Base-by-base conservation (phyloP, 2,888 invertebrate species). In the Polydesmus complanatus region DNA sequence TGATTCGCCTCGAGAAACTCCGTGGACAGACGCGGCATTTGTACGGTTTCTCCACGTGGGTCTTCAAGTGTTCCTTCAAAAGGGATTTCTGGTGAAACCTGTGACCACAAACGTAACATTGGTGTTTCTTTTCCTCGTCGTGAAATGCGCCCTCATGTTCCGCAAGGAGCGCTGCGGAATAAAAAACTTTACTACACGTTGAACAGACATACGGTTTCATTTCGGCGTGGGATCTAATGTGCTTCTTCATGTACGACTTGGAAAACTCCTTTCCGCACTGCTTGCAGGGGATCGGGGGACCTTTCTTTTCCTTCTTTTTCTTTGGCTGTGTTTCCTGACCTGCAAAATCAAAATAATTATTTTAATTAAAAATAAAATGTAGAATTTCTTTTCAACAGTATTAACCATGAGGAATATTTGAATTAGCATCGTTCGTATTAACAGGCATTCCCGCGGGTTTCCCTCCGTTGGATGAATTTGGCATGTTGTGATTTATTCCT, bases 221-320 rank as follows among this genome's bases (percentile, higher is more conserved):
- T 58, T 58, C 58, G 58, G 58, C 58, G 19, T 58, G 58, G 5
- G 51, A 52, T 8, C 58, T 18, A 3, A 58, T 58, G 58, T 58
- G 58, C 53, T 58, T 58, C 58, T 58, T 58, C 58, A 58, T 58
- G 52, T 58, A 58, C n/a, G 58, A 58, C 27, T 58, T 58, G 25
- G 58, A 58, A 5, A 58, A 58, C 52, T 58, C 58, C 52, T 58
- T 58, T 19, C 58, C 58, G 52, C 58, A 58, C 21, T 58, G 58
- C 27, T 58, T 58, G 58, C 58, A 58, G 14, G 58, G 58, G 14
- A 58, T 53, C 14, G 58, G 58, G 3, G 58, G 58, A 8, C 58
- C 58, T 23, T 58, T 58, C 58, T 58, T 58, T 23, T 58, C 58
- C 58, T 58, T 58, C 27, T 58, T 58, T 49, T 52, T 58, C 58